Conservation (phyloP, 2,113 vertebrate species). For the Trochalopteron elliotii region DNA sequence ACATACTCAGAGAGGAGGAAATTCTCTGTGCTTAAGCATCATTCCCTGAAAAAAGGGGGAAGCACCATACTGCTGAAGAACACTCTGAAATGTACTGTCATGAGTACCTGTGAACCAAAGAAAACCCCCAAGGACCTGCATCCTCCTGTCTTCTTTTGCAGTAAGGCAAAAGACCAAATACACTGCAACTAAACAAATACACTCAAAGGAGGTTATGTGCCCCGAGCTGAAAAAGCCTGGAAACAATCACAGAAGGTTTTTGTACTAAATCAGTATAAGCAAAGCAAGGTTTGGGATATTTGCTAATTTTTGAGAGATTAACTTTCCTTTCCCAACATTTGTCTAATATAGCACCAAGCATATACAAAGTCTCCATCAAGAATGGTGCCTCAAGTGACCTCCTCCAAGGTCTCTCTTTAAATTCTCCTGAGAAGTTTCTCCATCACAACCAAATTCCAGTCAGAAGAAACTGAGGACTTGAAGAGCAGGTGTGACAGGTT, state of each 20-base stretch:
- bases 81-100: neutral
- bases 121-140: neutral
- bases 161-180: neutral
- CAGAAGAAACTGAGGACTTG: conserved; percentile 4
- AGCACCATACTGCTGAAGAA: neutral
- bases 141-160: neutral
- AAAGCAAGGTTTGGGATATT: neutral
- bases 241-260: neutral
- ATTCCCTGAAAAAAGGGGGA: neutral
- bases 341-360: neutral
- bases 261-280: neutral
- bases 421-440: neutral
- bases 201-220: neutral
- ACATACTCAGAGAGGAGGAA: neutral
- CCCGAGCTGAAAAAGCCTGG: neutral
- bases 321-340: neutral
- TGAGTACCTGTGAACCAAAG: neutral
- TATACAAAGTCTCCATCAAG: neutral
- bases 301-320: neutral
- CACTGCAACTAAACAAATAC: neutral
- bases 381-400: neutral
- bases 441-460: neutral
- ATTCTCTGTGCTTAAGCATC: neutral
- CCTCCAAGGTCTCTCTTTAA: neutral
- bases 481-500: conserved; percentile 56